Evolutionary conservation across 1,140 invertebrate genomes (phyloP), one percentile per base, ranked within the genome.

Genomic region (Penaeus vannamei): DNA sequence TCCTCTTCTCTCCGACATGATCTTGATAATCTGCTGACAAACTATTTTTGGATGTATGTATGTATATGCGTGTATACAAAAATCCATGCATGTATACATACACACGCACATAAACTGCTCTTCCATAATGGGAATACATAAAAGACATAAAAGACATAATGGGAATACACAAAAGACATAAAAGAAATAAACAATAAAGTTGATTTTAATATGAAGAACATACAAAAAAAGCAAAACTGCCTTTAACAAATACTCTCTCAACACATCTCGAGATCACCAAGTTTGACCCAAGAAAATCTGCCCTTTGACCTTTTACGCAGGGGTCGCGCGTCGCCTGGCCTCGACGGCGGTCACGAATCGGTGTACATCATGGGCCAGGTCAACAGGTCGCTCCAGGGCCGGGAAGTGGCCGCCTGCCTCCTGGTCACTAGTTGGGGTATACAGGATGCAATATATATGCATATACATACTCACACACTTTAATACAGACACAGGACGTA

Each of bases 341-440:
- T 83, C 80, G n/a, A 92, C 85, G 32, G 90, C 83, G 29, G 64
- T 87, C 4, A 93, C 92, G 90, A 93, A 93, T 26, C 90, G n/a
- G 59, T 91, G 92, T 14, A 93, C 36, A 84, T 98, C 97, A 22
- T 95, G 94, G 12, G 95, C 94, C 1, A 98, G 91, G 17, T 95
- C 91, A 91, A 95, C 92, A 0, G 97, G 97, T 77, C 95, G 94
- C 92, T 98, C 96, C 89, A 98, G 94, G 0, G 96, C 97, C 17
- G 96, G 96, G 92, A 98, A 98, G 93, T 98, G 97, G 3, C 97
- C 97, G 3, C 97, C 97, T 22, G 26, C 81, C 36, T 79, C 79
- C 19, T 76, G 86, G n/a, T 83, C 81, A 19, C 86, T 87, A 80
- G 32, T 29, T 72, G 69, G 29, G 46, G 84, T 91, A 93, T 7